Conservation (phyloP, 2,888 invertebrate genomes). For the Ptilodon capucinus region DNA sequence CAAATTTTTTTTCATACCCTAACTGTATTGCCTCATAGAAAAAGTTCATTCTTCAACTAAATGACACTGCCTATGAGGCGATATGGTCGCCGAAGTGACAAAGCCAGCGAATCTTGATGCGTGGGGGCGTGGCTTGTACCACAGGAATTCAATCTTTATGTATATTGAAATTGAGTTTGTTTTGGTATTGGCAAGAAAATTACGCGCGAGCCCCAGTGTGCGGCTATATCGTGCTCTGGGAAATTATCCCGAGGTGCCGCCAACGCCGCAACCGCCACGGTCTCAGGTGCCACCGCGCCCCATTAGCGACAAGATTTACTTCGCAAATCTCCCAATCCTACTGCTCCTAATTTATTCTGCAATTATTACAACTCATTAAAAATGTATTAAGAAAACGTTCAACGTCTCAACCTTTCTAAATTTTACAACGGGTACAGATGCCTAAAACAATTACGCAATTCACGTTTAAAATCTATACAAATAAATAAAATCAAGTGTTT, state of each 20-base stretch:
- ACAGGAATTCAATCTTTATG: too few relatives aligned
- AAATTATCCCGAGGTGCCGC: slow-evolving; percentile 62
- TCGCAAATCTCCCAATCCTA: slow-evolving; percentile 45
- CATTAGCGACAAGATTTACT: slow-evolving; percentile 69
- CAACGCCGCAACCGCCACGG: slow-evolving; percentile 44
- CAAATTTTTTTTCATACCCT: too few relatives aligned
- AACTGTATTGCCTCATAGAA: too few relatives aligned
- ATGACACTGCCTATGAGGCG: too few relatives aligned
- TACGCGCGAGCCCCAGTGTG: too few relatives aligned
- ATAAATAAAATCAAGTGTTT: too few relatives aligned
- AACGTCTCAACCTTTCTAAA: slow-evolving; percentile 18
- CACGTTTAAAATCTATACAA: background rate
- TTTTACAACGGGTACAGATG: too few relatives aligned
- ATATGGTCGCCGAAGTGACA: too few relatives aligned
- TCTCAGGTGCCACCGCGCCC: slow-evolving; percentile 64
- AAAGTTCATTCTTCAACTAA: too few relatives aligned
- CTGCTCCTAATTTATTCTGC: slow-evolving; percentile 61
- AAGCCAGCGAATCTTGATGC: too few relatives aligned
- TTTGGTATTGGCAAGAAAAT: slow-evolving; percentile 44
- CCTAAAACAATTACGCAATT: background rate
- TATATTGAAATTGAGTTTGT: too few relatives aligned
- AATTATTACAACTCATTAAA: slow-evolving; percentile 68
- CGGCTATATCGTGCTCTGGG: slow-evolving; percentile 66
- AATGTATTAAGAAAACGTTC: slow-evolving; percentile 48
- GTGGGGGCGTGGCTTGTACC: too few relatives aligned